phyloP scores from a whole-genome alignment of 1,140 invertebrate genomes.

The Metopolophium dirhodum region DNA sequence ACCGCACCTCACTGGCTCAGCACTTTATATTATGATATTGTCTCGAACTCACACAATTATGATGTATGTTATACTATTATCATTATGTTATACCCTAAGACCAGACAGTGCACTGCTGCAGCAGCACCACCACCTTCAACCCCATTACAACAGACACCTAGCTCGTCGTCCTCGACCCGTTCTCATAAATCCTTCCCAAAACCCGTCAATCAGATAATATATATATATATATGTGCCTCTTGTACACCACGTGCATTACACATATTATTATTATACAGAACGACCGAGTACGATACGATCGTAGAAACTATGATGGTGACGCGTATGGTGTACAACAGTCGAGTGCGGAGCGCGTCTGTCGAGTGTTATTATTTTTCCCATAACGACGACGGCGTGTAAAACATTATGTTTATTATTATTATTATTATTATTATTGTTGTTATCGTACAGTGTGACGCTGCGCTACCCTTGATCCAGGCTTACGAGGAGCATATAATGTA shows the following conservation, averaged over 20 bases:
- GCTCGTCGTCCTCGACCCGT: constrained; percentile 13
- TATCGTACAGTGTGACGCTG: not conserved
- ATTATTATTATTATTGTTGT: not conserved
- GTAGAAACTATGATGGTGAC: not conserved
- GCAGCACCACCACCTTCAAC: constrained; percentile 28
- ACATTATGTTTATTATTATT: constrained; percentile 39
- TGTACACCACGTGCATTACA: not conserved
- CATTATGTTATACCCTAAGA: not conserved
- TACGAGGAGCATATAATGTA: not conserved
- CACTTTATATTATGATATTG: not conserved
- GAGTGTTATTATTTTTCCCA: constrained; percentile 43
- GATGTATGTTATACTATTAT: not conserved
- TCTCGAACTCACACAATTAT: not conserved
- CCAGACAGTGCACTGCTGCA: not conserved
- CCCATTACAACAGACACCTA: constrained; percentile 53
- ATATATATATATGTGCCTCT: not conserved
- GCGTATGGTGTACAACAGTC: not conserved
- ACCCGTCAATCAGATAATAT: constrained; percentile 53
- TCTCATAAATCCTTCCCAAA: constrained; percentile 46
- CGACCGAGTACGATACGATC: not conserved
- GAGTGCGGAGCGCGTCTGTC: constrained; percentile 32
- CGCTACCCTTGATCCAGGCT: not conserved
- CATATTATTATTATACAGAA: not conserved
- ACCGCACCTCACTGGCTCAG: not conserved
- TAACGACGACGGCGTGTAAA: constrained; percentile 17